phyloP scores from a whole-genome alignment of 2,113 vertebrate genomes.

The Lepus timidus region DNA sequence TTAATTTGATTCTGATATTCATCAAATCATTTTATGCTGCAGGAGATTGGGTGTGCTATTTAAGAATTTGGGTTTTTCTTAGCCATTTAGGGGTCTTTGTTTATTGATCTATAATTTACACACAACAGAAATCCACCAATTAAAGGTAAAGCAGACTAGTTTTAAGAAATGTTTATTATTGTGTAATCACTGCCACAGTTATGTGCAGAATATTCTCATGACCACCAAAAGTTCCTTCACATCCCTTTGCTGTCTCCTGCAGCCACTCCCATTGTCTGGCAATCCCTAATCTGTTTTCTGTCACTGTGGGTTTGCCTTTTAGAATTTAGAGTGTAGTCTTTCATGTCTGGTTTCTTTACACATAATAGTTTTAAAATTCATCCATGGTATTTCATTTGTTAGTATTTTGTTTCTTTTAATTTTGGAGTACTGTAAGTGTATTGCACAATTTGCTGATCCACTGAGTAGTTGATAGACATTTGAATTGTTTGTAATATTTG shows the following conservation, averaged over 20 bases:
- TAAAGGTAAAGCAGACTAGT: background rate
- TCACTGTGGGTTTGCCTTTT: background rate
- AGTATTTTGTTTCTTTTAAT: background rate
- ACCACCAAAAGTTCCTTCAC: fast-evolving
- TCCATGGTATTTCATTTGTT: background rate
- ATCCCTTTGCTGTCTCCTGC: background rate
- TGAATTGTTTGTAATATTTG: conserved; percentile 30
- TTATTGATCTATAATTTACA: background rate
- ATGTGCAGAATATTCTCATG: too few relatives aligned
- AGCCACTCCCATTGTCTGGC: background rate
- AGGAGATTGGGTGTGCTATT: background rate
- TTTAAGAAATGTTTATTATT: background rate
- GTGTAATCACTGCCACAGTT: background rate
- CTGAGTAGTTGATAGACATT: background rate
- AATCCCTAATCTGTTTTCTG: background rate
- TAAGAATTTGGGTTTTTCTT: background rate
- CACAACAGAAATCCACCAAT: background rate
- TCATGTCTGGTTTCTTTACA: background rate
- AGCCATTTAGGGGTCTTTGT: background rate
- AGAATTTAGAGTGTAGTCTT: background rate
- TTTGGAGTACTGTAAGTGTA: background rate
- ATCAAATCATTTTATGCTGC: conserved; percentile 5
- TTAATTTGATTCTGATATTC: background rate
- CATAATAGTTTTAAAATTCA: background rate
- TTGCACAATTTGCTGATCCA: background rate